Base-by-base conservation (phyloP, 2,797 vertebrate species). In the Delichon dasypus region DNA sequence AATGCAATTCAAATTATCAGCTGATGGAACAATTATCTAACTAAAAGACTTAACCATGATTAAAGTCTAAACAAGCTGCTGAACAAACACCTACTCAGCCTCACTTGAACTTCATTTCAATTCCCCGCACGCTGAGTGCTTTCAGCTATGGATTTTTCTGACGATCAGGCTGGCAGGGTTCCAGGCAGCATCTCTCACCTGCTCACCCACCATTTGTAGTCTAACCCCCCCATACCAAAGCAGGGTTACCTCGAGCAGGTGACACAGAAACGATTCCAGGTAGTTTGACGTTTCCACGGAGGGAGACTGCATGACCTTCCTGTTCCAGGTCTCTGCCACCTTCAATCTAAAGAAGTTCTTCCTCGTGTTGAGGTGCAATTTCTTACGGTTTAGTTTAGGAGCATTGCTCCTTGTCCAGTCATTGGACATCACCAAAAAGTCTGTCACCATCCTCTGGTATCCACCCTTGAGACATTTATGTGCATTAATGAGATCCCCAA, bases 21-120 rank as follows among this genome's bases (percentile, higher is more conserved):
- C 91, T 93, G 57, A 36, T 67, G 71, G 74, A 96, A 96, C 54
- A 80, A 92, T 95, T 95, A 96, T 65, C 78, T 84, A 86, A 85
- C 90, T 95, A 76, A 79, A 96, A 91, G 78, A 82, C 88, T 94
- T 93, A 95, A 84, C 80, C n/a, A 16, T 95, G 75, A 95, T 87
- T 94, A 85, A 96, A 93, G 85, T 90, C 34, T 65, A 85, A 96
- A 83, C 26, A 94, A 86, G 86, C 68, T 94, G 80, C 94, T 77
- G 93, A 80, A 84, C 74, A 80, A 90, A 95, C 71, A 88, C 48
- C n/a, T 68, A n/a, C 78, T 76, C n/a, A 91, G 55, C 22, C 20
- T 73, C 10, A 6, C 77, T 89, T 65, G 54, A 85, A 62, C 47
- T 66, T 79, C 82, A 93, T 90, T 86, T 70, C 38, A 85, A 73